These are phyloP conservation scores for Actinia equina DNA, from an alignment of 64 coral and sea anemone genomes.

Conservation along the genomic window DNA sequence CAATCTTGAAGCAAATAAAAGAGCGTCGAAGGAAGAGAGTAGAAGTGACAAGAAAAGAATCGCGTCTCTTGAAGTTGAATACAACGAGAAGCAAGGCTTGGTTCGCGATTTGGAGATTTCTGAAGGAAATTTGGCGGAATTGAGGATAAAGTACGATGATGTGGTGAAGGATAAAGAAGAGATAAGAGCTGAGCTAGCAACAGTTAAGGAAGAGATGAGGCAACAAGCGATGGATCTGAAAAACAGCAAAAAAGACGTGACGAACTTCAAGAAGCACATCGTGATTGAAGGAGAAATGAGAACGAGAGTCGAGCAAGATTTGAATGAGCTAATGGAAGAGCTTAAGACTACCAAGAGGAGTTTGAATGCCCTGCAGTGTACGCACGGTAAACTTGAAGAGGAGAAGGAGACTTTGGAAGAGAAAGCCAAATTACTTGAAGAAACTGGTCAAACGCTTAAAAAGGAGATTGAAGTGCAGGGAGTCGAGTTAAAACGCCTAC, in stretches of 20 bases:
- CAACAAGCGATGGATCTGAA: slow-evolving; percentile 58
- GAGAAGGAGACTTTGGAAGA: slow-evolving; percentile 59
- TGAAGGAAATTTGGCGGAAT: slow-evolving; percentile 41
- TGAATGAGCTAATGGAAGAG: slow-evolving; percentile 59
- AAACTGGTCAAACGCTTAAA: slow-evolving; percentile 37
- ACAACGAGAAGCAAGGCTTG: slow-evolving; percentile 60
- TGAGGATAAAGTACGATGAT: slow-evolving; percentile 65
- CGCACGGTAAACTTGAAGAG: slow-evolving; percentile 40
- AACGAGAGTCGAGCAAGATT: slow-evolving; percentile 58
- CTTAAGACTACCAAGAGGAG: slow-evolving; percentile 52
- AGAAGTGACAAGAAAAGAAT: slow-evolving; percentile 78
- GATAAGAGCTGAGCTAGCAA: slow-evolving; percentile 43
- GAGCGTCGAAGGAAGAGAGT: slow-evolving; percentile 71
- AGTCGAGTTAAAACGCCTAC: slow-evolving; percentile 63
- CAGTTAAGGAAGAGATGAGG: slow-evolving; percentile 44
- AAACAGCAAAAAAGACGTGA: slow-evolving; percentile 54
- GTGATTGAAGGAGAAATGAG: slow-evolving; percentile 54
- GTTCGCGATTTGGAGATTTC: slow-evolving; percentile 54
- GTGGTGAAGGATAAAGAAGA: slow-evolving; percentile 75
- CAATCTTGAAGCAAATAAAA: slow-evolving; percentile 36
- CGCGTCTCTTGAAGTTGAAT: slow-evolving; percentile 69
- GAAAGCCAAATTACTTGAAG: slow-evolving; percentile 68
- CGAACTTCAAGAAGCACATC: slow-evolving; percentile 71
- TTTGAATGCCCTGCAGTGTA: slow-evolving; percentile 61
- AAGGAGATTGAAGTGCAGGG: slow-evolving; percentile 63